phyloP scores from a whole-genome alignment of 2,888 invertebrate genomes.

The Atherix ibis region DNA sequence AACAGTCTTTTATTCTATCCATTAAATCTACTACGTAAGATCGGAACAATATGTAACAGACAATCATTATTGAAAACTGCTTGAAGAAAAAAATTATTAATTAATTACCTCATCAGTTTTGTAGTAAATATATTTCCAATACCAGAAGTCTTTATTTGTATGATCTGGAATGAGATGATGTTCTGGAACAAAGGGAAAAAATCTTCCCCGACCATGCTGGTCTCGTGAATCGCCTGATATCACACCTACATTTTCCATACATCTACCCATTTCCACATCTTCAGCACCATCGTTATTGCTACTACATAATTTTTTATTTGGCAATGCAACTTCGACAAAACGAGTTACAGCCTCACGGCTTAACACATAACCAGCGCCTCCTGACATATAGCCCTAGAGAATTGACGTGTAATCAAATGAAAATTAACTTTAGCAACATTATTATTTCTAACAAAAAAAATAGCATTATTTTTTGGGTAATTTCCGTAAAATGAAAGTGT shows the following conservation, averaged over 20 bases:
- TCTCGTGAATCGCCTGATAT: conserved; percentile 80
- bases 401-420: too few species aligned
- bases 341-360: conserved; percentile 64
- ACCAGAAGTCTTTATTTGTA: conserved; percentile 70
- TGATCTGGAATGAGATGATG: conserved; percentile 83
- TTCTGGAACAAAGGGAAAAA: conserved; percentile 89
- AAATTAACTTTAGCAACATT: too few species aligned
- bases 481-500: too few species aligned
- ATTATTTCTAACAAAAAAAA: too few species aligned
- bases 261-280: conserved; percentile 38
- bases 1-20: too few species aligned
- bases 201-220: conserved; percentile 64
- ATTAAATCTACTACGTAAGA: too few species aligned
- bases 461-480: too few species aligned
- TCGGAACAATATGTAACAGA: too few species aligned
- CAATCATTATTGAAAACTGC: too few species aligned
- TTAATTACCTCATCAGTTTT: conserved; percentile 54
- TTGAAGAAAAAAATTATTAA: too few species aligned
- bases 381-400: conserved; percentile 77
- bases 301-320: conserved; percentile 37
- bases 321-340: conserved; percentile 61
- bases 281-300: conserved; percentile 34
- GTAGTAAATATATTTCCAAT: conserved; percentile 87
- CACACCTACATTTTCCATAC: conserved; percentile 73
- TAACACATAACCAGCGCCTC: conserved; percentile 87